phyloP scores from a whole-genome alignment of 2,888 invertebrate genomes.

The Tridacna gigas region DNA sequence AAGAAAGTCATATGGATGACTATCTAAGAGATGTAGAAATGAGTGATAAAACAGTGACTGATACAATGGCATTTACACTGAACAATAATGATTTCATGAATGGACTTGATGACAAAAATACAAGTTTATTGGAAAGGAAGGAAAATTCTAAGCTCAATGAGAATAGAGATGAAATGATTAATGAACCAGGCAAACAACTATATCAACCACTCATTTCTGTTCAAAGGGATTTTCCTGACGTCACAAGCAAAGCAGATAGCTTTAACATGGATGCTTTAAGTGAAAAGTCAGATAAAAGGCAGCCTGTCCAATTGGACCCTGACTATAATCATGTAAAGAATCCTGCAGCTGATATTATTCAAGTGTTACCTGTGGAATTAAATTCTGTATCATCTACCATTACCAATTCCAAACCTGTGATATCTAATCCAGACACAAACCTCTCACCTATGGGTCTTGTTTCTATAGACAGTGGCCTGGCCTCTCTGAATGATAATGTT shows the following conservation, averaged over 20 bases:
- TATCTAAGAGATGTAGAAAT: slow-evolving; percentile 59
- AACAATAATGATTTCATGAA: neutral
- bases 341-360: slow-evolving; percentile 4
- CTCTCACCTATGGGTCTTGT: slow-evolving; percentile 48
- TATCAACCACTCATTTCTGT: neutral
- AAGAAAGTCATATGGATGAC: slow-evolving; percentile 70
- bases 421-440: slow-evolving; percentile 42
- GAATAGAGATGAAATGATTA: neutral
- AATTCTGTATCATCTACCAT: neutral
- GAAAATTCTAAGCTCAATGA: neutral
- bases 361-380: slow-evolving; percentile 15
- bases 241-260: neutral
- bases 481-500: slow-evolving; percentile 48
- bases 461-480: slow-evolving; percentile 59
- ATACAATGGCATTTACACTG: slow-evolving; percentile 4
- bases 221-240: neutral
- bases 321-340: neutral
- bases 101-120: neutral
- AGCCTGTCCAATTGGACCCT: neutral
- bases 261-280: neutral
- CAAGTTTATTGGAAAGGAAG: neutral
- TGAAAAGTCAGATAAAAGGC: neutral
- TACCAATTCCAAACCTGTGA: slow-evolving; percentile 43
- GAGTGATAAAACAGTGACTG: slow-evolving; percentile 11
- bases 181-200: neutral